Evolutionary conservation across 92 coral and sea anemone genomes (phyloP).

Genomic region (Hydrozoanthus gracilis): DNA sequence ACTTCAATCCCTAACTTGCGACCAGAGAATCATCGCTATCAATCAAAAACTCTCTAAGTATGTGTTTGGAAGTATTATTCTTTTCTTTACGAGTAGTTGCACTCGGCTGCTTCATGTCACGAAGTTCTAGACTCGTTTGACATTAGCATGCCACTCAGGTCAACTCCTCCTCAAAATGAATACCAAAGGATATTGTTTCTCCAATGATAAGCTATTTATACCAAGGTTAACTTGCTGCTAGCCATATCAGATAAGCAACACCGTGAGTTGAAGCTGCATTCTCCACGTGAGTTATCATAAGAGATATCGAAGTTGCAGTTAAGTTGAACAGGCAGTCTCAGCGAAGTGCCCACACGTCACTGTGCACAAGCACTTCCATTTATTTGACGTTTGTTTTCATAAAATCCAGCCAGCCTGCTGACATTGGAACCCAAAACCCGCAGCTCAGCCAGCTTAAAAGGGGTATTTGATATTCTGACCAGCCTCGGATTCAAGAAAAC

Average conservation of each 20-base stretch:
- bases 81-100: not conserved
- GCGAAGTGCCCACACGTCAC: not conserved
- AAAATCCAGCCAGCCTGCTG: constrained; percentile 15
- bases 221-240: constrained; percentile 2
- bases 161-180: constrained; percentile 44
- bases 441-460: not conserved
- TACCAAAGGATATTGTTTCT: constrained; percentile 39
- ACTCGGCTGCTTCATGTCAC: not conserved
- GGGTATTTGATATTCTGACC: constrained; percentile 24
- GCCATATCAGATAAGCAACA: not conserved
- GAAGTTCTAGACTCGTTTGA: constrained; percentile 25
- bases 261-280: not conserved
- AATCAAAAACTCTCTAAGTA: not conserved
- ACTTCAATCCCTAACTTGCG: not conserved
- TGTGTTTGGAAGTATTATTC: not conserved
- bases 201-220: constrained; percentile 4
- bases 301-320: not conserved
- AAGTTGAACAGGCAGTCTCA: not conserved
- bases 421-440: constrained; percentile 38
- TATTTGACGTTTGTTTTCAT: constrained; percentile 3
- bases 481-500: constrained; percentile 35
- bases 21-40: not conserved
- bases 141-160: constrained; percentile 22
- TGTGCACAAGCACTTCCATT: not conserved
- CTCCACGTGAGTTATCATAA: constrained; percentile 9